These are phyloP conservation scores for Venustaconcha ellipsiformis DNA, from an alignment of 1,140 invertebrate genomes.

Conservation along the genomic window DNA sequence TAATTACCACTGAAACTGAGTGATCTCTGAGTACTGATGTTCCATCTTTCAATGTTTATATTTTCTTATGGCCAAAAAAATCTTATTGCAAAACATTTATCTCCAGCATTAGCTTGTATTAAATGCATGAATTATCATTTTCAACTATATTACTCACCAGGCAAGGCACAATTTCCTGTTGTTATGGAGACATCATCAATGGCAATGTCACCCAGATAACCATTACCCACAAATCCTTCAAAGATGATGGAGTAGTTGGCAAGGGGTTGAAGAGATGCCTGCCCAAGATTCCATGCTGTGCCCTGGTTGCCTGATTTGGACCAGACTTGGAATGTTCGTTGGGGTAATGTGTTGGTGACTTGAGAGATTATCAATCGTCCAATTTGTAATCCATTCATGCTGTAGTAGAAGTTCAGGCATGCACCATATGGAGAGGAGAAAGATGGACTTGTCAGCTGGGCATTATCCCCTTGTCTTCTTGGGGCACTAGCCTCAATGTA, in stretches of 20 bases:
- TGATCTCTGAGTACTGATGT: too few relatives aligned
- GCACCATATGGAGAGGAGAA: constrained; percentile 33
- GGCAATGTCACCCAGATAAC: constrained; percentile 77
- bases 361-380: constrained; percentile 41
- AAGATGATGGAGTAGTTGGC: constrained; percentile 73
- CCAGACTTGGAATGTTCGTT: constrained; percentile 46
- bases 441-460: constrained; percentile 39
- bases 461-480: constrained; percentile 48
- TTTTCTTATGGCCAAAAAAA: too few relatives aligned
- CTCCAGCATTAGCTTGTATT: too few relatives aligned
- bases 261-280: constrained; percentile 38
- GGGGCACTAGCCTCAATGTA: constrained; percentile 63
- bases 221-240: constrained; percentile 77
- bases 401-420: constrained; percentile 56
- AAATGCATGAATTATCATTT: too few relatives aligned
- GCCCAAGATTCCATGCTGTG: constrained; percentile 52
- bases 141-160: constrained; percentile 25
- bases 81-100: too few relatives aligned
- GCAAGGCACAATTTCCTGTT: constrained; percentile 66
- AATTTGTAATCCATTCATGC: constrained; percentile 54
- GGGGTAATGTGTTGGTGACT: constrained; percentile 37
- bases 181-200: constrained; percentile 79
- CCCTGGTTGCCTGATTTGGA: constrained; percentile 57
- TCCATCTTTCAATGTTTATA: too few relatives aligned
- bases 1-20: too few relatives aligned